phyloP scores from a whole-genome alignment of 53 echinoderm and acorn worm species.

The Luidia sarsii region DNA sequence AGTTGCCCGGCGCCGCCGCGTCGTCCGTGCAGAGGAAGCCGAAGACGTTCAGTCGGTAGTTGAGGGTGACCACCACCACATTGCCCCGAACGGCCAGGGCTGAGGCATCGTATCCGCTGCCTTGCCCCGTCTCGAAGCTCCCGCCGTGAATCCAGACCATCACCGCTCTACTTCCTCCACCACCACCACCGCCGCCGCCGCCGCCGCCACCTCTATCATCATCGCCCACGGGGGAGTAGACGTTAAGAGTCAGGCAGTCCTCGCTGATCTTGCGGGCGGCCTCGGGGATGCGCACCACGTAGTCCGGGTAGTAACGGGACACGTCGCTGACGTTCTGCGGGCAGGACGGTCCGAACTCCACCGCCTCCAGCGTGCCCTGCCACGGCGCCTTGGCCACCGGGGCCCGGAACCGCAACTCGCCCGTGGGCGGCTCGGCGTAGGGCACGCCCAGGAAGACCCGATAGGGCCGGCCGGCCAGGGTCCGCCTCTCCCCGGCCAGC shows the following conservation, averaged over 20 bases:
- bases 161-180: conserved; percentile 46
- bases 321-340: conserved; percentile 63
- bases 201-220: not conserved
- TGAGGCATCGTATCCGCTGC: conserved; percentile 84
- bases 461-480: conserved; percentile 24
- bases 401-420: conserved; percentile 65
- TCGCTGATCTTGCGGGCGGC: conserved; percentile 55
- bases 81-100: conserved; percentile 73
- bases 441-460: conserved; percentile 62
- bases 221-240: conserved; percentile 66
- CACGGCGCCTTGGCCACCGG: conserved; percentile 60
- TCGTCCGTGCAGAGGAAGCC: conserved; percentile 86
- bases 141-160: conserved; percentile 99
- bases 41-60: conserved; percentile 83
- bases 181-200: conserved; percentile 1
- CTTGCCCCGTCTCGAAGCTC: conserved; percentile 76
- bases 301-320: conserved; percentile 27
- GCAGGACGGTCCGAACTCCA: conserved; percentile 73
- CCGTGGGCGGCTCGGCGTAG: conserved; percentile 81
- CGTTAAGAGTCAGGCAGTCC: conserved; percentile 84
- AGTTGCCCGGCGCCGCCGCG: conserved; percentile 80
- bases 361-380: conserved; percentile 63
- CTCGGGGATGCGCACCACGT: conserved; percentile 43
- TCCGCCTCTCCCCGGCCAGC: conserved; percentile 15
- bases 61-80: conserved; percentile 86